Base-by-base conservation (phyloP, 2,113 vertebrate species). In the Mobula hypostoma region DNA sequence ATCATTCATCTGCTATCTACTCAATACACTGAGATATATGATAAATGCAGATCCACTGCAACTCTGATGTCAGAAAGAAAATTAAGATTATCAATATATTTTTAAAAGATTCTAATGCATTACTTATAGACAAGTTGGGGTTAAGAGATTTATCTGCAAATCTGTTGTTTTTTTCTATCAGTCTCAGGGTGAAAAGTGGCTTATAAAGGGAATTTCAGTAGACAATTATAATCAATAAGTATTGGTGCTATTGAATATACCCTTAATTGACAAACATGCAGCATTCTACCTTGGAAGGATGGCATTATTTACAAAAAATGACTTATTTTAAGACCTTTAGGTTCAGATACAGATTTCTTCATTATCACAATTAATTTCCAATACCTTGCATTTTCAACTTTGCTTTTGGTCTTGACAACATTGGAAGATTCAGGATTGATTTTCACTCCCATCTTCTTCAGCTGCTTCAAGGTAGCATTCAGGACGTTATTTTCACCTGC, bases 321-420 rank as follows among this genome's bases (percentile, higher is more conserved):
- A 7, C 29, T 24, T 61, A 56, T 61, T 92, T 92, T 29, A 91
- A 68, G 58, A 80, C 6, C 48, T 40, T 5, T 21, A 63, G 72
- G 19, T 96, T n/a, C 48, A 63, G 11, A 90, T n/a, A 77, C 6
- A 88, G 83, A 88, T 90, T 56, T 58, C 40, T 78, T 94, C 58
- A 74, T 2, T 61, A 29, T 80, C 14, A 94, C 58, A 77, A 77
- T 90, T 66, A 11, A 56, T 83, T 48, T 7, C n/a, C 61, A 32
- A 66, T 98, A 99, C 99, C 99, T 98, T 95, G 97, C 97, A 94
- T 95, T 98, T 95, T 99, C 98, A 24, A 98, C 96, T 19, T 97
- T 97, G 78, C 96, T 95, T 4, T 85, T 95, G 94, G 95, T 96
- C 95, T 96, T 96, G 94, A 96, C 94, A 78, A 95, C 95, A 0